phyloP scores from a whole-genome alignment of 2,888 invertebrate genomes.

The Nemotelus pantherinus region DNA sequence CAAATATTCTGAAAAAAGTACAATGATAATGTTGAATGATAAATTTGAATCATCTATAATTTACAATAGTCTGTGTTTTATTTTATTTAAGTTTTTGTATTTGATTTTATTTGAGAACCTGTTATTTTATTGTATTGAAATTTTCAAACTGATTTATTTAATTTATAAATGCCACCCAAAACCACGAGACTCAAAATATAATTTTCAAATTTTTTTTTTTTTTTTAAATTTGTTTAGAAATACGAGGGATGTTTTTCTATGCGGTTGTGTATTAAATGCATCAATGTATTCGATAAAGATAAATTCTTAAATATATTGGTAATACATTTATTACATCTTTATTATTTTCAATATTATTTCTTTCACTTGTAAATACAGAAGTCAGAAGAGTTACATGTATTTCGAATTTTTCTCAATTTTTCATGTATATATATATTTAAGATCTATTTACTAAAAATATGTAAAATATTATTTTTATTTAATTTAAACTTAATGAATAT shows the following conservation, averaged over 20 bases:
- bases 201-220: too few species aligned
- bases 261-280: neutral
- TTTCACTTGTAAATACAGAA: slow-evolving; percentile 23
- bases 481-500: neutral
- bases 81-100: neutral
- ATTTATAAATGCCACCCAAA: too few species aligned
- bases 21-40: slow-evolving; percentile 19
- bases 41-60: neutral
- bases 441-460: too few species aligned
- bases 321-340: slow-evolving; percentile 11
- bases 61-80: neutral
- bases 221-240: too few species aligned
- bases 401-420: neutral
- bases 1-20: slow-evolving; percentile 6
- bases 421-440: neutral
- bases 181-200: too few species aligned
- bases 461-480: too few species aligned
- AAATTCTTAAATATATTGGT: neutral
- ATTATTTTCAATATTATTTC: neutral
- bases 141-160: too few species aligned
- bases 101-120: neutral
- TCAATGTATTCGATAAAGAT: neutral
- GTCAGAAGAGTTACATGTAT: neutral
- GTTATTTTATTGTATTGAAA: neutral
- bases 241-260: too few species aligned